These are phyloP conservation scores for Amiota communis DNA, from an alignment of 2,888 invertebrate species.

Conservation along the genomic window DNA sequence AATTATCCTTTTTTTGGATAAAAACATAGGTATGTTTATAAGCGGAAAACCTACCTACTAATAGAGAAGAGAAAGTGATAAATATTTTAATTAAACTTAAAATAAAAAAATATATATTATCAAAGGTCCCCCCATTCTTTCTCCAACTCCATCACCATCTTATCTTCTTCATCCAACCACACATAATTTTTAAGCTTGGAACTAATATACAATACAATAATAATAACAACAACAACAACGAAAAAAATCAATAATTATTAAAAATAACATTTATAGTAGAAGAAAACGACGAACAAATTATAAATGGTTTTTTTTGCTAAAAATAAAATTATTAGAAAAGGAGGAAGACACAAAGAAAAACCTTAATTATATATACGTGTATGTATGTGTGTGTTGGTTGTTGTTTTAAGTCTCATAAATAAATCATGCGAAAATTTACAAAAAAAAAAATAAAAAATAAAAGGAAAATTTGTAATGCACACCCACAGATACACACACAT, in stretches of 20 bases:
- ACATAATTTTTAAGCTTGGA: no score
- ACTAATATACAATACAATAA: no score
- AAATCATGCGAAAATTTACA: slow-evolving; percentile 55
- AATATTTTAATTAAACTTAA: slow-evolving; percentile 12
- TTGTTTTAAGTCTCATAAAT: slow-evolving; percentile 36
- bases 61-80: slow-evolving; percentile 8
- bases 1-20: no score
- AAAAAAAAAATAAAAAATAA: slow-evolving; percentile 34
- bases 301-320: not conserved
- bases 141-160: no score
- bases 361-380: not conserved
- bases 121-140: not conserved
- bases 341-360: slow-evolving; percentile 13
- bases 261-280: not conserved
- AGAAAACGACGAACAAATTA: not conserved
- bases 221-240: not conserved
- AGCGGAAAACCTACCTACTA: no score
- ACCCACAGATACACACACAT: not conserved
- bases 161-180: not conserved
- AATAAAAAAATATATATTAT: not conserved
- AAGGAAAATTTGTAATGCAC: not conserved
- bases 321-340: not conserved
- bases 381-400: slow-evolving; percentile 18
- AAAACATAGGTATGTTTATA: no score
- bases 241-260: slow-evolving; percentile 18